A percentile compares a stretch with the other conserved stretches of the same genome.
Evolutionary conservation across 2,797 vertebrate species (phyloP).

Genomic region (Echiichthys vipera): DNA sequence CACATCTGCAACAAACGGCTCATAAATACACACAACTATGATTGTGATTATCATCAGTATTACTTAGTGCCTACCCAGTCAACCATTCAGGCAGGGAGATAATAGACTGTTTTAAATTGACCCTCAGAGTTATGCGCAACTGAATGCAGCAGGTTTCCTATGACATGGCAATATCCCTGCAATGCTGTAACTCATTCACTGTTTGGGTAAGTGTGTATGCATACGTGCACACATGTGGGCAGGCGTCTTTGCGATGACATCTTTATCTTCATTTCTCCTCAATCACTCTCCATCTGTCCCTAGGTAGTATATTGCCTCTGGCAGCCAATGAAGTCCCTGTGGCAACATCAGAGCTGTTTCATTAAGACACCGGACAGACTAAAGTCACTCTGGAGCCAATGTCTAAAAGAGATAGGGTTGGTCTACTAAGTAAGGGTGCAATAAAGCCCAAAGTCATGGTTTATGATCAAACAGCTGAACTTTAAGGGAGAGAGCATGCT

Average conservation of each 20-base stretch:
- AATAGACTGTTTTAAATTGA: slow-evolving; percentile 27
- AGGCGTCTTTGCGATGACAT: slow-evolving; percentile 29
- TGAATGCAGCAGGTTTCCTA: slow-evolving; percentile 33
- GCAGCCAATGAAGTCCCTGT: slow-evolving; percentile 12
- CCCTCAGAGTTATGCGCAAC: slow-evolving; percentile 15
- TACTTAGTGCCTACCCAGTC: slow-evolving; percentile 16
- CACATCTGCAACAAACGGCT: slow-evolving; percentile 67
- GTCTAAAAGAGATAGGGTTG: slow-evolving; percentile 10
- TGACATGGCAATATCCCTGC: slow-evolving; percentile 24
- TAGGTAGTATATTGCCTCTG: slow-evolving; percentile 19
- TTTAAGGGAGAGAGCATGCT: not conserved
- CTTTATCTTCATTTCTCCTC: slow-evolving; percentile 41
- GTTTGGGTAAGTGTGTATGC: not conserved
- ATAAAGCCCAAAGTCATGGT: slow-evolving; percentile 20
- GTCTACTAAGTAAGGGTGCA: slow-evolving; percentile 22
- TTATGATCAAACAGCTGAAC: slow-evolving; percentile 25
- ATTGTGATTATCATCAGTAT: slow-evolving; percentile 60
- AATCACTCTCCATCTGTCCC: slow-evolving; percentile 53
- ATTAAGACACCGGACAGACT: slow-evolving; percentile 4
- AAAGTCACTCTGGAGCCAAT: slow-evolving; percentile 27
- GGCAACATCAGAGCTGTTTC: slow-evolving; percentile 7
- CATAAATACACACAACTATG: slow-evolving; percentile 62
- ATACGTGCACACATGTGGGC: not conserved
- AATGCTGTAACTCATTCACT: not conserved
- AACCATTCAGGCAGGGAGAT: slow-evolving; percentile 34